A percentile compares a stretch with the other conserved stretches of the same genome.
phyloP scores from a whole-genome alignment of 2,797 vertebrate species.

The Amphiprion clarkii region DNA sequence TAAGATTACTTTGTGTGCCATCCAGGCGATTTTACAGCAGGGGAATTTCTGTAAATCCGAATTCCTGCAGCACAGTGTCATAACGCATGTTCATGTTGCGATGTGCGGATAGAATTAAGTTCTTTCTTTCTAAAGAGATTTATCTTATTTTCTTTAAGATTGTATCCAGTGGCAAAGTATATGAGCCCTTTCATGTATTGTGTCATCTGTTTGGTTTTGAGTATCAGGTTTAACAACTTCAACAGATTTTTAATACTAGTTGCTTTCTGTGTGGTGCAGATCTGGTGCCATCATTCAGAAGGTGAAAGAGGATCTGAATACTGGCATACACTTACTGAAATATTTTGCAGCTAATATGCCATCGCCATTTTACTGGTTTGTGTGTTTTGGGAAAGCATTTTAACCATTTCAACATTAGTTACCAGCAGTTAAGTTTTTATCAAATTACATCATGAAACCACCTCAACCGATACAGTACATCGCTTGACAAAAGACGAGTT shows the following conservation, averaged over 20 bases:
- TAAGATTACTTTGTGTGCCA: not conserved
- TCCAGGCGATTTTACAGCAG: slow-evolving; percentile 4
- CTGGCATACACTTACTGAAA: not conserved
- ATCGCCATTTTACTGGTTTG: no score
- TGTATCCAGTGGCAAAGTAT: not conserved
- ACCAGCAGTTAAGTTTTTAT: not conserved
- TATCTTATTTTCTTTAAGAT: not conserved
- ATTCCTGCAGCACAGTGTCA: slow-evolving; percentile 10
- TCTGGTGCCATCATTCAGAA: not conserved
- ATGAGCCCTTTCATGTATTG: not conserved
- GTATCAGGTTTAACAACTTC: not conserved
- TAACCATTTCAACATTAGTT: not conserved
- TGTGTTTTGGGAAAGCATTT: not conserved
- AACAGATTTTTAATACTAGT: not conserved
- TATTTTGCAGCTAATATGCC: not conserved
- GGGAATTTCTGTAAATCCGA: slow-evolving; percentile 14
- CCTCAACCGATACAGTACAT: not conserved
- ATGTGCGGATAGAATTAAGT: not conserved
- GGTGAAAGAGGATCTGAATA: not conserved
- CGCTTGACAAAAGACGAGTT: not conserved
- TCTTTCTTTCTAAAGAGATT: slow-evolving; percentile 25
- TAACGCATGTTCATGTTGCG: not conserved
- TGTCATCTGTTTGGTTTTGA: not conserved
- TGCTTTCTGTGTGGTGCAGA: not conserved
- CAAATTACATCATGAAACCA: not conserved